phyloP scores from a whole-genome alignment of 2,888 invertebrate genomes.

The Chloroclystis v-ata region DNA sequence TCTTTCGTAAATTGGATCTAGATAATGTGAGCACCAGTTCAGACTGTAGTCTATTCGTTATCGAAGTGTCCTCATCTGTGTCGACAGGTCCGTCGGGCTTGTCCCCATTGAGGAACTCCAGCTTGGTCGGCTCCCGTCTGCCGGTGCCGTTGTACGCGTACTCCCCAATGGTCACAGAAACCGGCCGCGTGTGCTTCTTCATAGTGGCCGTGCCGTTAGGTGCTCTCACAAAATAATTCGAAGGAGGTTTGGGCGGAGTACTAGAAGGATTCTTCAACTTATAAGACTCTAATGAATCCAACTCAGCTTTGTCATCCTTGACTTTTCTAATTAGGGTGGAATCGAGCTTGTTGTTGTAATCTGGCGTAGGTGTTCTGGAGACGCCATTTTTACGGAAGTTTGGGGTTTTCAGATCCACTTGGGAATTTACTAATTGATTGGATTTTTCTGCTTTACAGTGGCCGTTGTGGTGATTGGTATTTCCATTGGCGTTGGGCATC shows the following conservation, averaged over 20 bases:
- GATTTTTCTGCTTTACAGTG: conserved; percentile 34
- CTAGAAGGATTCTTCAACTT: conserved; percentile 81
- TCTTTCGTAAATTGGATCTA: conserved; percentile 85
- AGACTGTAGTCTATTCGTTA: conserved; percentile 82
- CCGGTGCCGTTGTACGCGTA: conserved; percentile 79
- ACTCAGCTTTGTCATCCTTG: conserved; percentile 81
- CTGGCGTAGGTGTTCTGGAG: conserved; percentile 61
- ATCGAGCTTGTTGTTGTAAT: conserved; percentile 58
- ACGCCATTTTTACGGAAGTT: conserved; percentile 58
- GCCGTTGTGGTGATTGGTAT: conserved; percentile 52
- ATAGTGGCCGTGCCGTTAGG: conserved; percentile 76
- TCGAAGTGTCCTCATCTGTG: conserved; percentile 66
- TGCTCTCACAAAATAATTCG: conserved; percentile 81
- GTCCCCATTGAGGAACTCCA: conserved; percentile 81
- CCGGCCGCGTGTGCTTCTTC: conserved; percentile 78
- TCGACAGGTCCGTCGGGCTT: conserved; percentile 56
- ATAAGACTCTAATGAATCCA: conserved; percentile 87
- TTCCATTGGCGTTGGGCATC: conserved; percentile 61
- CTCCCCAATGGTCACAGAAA: conserved; percentile 85
- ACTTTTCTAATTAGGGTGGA: conserved; percentile 42
- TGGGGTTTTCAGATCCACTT: conserved; percentile 42
- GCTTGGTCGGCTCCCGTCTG: conserved; percentile 81
- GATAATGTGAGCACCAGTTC: conserved; percentile 86
- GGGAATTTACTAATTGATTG: conserved; percentile 13
- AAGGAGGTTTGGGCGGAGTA: conserved; percentile 81